Evolutionary conservation across 2,113 vertebrate genomes (phyloP).

Genomic region (Phalacrocorax aristotelis): DNA sequence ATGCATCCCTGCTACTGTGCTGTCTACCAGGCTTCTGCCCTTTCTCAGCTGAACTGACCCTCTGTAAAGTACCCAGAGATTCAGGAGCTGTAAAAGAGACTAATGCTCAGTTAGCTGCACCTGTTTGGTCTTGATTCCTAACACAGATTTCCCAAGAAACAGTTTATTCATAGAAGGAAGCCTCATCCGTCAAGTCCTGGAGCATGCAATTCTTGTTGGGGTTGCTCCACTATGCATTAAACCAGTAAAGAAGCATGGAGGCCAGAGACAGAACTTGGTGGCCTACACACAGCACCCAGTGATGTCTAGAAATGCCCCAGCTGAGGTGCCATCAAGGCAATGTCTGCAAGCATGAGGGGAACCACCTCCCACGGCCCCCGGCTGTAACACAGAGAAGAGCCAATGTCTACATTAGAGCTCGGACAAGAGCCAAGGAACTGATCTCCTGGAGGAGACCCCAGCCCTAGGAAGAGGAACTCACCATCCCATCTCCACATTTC

Average conservation of each 20-base stretch:
- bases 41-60: neutral
- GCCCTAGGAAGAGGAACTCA: conserved; percentile 43
- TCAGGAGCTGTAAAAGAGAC: neutral
- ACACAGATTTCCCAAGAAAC: neutral
- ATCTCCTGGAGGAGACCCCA: neutral
- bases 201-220: neutral
- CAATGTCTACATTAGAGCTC: fast-evolving
- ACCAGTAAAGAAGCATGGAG: neutral
- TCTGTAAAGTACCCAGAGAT: neutral
- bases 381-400: fast-evolving
- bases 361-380: fast-evolving
- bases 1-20: fast-evolving
- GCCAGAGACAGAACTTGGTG: neutral
- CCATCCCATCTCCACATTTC: conserved; percentile 90
- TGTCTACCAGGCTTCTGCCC: neutral
- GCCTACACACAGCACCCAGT: neutral
- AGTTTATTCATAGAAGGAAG: neutral
- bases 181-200: neutral
- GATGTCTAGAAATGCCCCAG: neutral
- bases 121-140: neutral
- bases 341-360: fast-evolving
- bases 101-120: neutral
- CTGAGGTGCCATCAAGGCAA: fast-evolving
- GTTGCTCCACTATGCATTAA: neutral
- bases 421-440: neutral